Evolutionary conservation across 1,140 invertebrate species (phyloP), one percentile per base, ranked within the genome.

Genomic region (Platorchestia sp.): DNA sequence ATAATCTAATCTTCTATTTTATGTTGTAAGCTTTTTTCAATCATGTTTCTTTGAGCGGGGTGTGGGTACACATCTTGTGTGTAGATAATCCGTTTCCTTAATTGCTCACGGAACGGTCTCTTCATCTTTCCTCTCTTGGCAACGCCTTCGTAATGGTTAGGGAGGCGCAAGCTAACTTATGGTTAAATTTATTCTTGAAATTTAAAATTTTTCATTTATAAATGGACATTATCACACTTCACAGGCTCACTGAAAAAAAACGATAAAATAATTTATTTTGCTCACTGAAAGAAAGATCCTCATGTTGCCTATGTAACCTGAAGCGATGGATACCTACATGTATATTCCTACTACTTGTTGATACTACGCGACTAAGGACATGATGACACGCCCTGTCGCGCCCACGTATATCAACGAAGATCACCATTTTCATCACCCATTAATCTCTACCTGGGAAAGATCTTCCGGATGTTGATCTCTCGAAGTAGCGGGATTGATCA

Each of bases 391-490:
- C 14, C 36, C 87, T 89, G 14, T 44, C 41, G 10, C 3, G 36
- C 5, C 3, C 41, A 14, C 10, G 87, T 41, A 42, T 89, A 36
- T 44, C 1, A 5, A 89, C 40, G 5, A 41, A 10, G 43, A 42
- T 41, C 41, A 43, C 27, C 10, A 0, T 89, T 44, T 42, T 42
- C 87, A 75, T 75, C 87, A 0, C 36, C 5, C 5, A 41, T 43
- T 41, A 16, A 89, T 36, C 41, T 42, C 36, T 89, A 89, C 87
- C 41, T 41, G 87, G 42, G 87, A 89, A 89, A 89, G 43, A 89
- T 89, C n/a, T 42, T 42, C 87, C 91, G 44, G 91, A 93, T 45
- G 91, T 36, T 47, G 91, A 6, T 93, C 45, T 93, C 45, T 44
- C 44, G 91, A 44, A 43, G 41, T 27, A 47, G 45, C 45, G 16